Base-by-base conservation (phyloP, 2,797 vertebrate genomes). In the Anguilla anguilla region DNA sequence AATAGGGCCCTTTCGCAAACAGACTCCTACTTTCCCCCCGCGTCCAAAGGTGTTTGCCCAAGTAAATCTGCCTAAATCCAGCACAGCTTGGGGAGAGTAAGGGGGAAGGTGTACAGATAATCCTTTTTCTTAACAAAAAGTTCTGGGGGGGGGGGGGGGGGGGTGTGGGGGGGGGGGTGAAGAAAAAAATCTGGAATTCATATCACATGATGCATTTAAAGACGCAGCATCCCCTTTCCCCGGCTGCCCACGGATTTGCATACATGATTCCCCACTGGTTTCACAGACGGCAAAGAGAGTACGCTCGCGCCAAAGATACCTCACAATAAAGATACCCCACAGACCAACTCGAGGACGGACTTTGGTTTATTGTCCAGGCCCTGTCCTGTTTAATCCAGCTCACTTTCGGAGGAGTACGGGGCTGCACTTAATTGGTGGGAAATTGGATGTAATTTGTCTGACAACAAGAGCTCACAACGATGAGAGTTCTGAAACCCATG, bases 21-120 rank as follows among this genome's bases (percentile, higher is more conserved):
- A 97, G 97, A 95, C 96, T 96, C 94, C 95, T 95, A 93, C 96
- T 96, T 94, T 93, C 91, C 92, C 92, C 89, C 96, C 96, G 97
- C 97, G 96, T 98, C 97, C 97, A 97, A 98, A 98, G 98, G 97
- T 98, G 97, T 98, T 98, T 97, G 97, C 96, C 96, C 97, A 97
- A 98, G 97, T 98, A 98, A 98, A 98, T 97, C 97, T 97, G 97
- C 94, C 97, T 97, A 98, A 98, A 98, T 98, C 97, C 97, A 95
- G 93, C 95, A 91, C 95, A 94, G 96, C 95, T 96, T 96, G 95
- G 96, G 96, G 95, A 94, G 95, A 5, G 72, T 67, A 51, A 10
- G 55, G n/a, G 92, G 93, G 94, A 96, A 96, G 96, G 96, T 97
- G 96, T 96, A 93, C 93, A 94, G 93, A 95, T 97, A 96, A 97